Percentiles rank a stretch among this genome's conserved stretches.
phyloP scores from a whole-genome alignment of 2,113 vertebrate genomes.

The Lagopus muta region DNA sequence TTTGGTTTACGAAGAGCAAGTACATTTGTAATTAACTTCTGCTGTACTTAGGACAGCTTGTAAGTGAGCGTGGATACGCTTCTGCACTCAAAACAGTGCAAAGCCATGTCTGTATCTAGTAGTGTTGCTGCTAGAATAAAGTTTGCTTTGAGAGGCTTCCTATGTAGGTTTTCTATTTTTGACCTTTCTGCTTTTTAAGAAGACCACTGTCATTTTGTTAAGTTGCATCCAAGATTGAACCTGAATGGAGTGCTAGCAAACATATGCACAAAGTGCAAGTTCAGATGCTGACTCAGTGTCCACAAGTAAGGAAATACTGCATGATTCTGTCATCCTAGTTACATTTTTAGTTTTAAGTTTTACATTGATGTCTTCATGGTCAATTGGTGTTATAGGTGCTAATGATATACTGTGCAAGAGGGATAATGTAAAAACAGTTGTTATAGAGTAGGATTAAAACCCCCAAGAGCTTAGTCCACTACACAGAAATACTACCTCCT shows the following conservation, averaged over 20 bases:
- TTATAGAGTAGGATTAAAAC: background rate
- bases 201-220: background rate
- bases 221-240: background rate
- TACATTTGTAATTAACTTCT: background rate
- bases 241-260: background rate
- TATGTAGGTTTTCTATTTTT: background rate
- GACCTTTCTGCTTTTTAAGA: background rate
- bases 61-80: background rate
- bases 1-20: background rate
- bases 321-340: background rate
- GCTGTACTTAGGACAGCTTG: background rate
- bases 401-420: accelerated
- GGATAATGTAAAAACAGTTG: background rate
- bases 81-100: background rate
- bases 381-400: background rate
- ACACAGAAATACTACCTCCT: background rate
- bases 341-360: background rate
- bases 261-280: background rate
- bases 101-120: background rate
- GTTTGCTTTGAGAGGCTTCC: background rate
- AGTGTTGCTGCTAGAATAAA: background rate
- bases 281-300: background rate
- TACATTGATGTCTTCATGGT: background rate
- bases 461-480: background rate
- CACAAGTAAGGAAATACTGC: background rate